Percentiles rank a stretch among this genome's conserved stretches.
Conservation (phyloP, 2,888 invertebrate species). For the Yponomeuta malinellus region DNA sequence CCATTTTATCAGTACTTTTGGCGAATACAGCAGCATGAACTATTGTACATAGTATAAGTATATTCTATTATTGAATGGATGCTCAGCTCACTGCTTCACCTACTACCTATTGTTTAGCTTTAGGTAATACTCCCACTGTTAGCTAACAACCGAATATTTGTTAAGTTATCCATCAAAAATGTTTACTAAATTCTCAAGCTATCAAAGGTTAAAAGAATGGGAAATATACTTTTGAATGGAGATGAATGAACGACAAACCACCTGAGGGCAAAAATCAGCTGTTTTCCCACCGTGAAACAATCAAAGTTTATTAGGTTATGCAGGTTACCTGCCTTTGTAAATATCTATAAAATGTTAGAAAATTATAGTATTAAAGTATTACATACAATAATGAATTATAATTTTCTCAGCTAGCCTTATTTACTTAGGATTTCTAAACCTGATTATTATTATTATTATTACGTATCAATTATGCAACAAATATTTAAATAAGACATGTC, state of each 20-base stretch:
- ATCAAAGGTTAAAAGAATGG: neutral
- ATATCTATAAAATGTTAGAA: slow-evolving; percentile 27
- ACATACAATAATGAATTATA: neutral
- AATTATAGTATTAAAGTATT: slow-evolving; percentile 17
- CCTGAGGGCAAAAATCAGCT: slow-evolving; percentile 45
- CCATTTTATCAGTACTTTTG: neutral
- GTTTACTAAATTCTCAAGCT: neutral
- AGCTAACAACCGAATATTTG: neutral
- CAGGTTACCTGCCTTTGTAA: slow-evolving; percentile 48
- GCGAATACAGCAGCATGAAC: neutral
- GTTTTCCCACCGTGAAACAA: slow-evolving; percentile 70
- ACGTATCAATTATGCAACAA: neutral
- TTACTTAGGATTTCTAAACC: neutral
- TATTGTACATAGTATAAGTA: slow-evolving; percentile 3
- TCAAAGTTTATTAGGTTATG: slow-evolving; percentile 60
- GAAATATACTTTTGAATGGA: neutral
- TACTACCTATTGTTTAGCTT: slow-evolving; percentile 1
- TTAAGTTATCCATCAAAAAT: neutral
- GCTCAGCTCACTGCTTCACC: slow-evolving; percentile 6
- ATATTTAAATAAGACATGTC: slow-evolving; percentile 9
- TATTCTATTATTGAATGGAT: neutral
- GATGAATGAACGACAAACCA: slow-evolving; percentile 35
- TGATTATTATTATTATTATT: neutral
- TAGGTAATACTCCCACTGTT: neutral
- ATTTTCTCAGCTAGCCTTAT: neutral